Evolutionary conservation across 2,113 vertebrate genomes (phyloP).

Genomic region (Hymenochirus boettgeri): DNA sequence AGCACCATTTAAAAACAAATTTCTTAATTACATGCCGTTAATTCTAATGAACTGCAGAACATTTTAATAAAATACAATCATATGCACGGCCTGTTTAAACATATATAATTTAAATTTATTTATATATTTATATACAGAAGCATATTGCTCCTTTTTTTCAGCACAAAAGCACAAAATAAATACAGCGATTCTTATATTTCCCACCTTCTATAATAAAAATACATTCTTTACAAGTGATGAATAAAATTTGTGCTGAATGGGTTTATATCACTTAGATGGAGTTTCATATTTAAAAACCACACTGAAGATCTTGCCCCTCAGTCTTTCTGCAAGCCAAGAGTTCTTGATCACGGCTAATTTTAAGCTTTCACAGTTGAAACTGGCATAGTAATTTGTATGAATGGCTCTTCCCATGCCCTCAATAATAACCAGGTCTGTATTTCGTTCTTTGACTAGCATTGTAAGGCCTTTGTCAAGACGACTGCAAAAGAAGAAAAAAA

Average conservation of each 20-base stretch:
- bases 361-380: conserved; percentile 86
- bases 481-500: conserved; percentile 54
- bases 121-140: conserved; percentile 54
- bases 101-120: conserved; percentile 55
- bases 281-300: conserved; percentile 97
- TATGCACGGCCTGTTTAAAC: too few relatives aligned
- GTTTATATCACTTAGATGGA: conserved; percentile 59
- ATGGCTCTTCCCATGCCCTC: conserved; percentile 97
- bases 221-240: conserved; percentile 53
- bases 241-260: conserved; percentile 56
- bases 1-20: too few relatives aligned
- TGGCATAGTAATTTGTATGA: conserved; percentile 92
- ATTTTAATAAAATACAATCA: too few relatives aligned
- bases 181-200: conserved; percentile 46
- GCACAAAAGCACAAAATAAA: conserved; percentile 58
- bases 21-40: too few relatives aligned
- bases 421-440: conserved; percentile 89
- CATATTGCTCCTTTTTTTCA: conserved; percentile 54
- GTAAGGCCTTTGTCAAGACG: conserved; percentile 90
- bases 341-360: conserved; percentile 97
- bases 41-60: too few relatives aligned
- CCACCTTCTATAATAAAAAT: conserved; percentile 54
- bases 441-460: conserved; percentile 73
- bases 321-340: conserved; percentile 91
- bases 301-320: conserved; percentile 92